Conservation (phyloP, 2,888 invertebrate genomes). For the Macrosoma leucophasiata region DNA sequence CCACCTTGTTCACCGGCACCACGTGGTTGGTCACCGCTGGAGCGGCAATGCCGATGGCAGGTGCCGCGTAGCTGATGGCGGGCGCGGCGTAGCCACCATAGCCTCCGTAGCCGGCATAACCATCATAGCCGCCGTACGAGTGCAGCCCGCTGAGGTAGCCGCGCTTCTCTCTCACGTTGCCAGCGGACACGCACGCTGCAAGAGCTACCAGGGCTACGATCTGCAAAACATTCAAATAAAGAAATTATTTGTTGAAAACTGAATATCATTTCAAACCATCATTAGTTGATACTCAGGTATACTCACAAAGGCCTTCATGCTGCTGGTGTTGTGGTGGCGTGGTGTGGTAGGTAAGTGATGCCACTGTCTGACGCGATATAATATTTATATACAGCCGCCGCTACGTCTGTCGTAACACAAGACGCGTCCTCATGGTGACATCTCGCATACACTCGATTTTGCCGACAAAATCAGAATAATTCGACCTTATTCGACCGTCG, state of each 20-base stretch:
- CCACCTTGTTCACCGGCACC: slow-evolving; percentile 36
- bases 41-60: slow-evolving; percentile 25
- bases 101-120: slow-evolving; percentile 7
- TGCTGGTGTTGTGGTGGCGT: slow-evolving; percentile 12
- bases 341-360: too few relatives aligned
- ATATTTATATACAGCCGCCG: too few relatives aligned
- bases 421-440: too few relatives aligned
- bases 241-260: not conserved
- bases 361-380: too few relatives aligned
- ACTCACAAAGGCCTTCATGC: slow-evolving; percentile 31
- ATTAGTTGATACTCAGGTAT: too few relatives aligned
- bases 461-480: too few relatives aligned
- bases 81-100: slow-evolving; percentile 3
- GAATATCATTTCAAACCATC: not conserved
- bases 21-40: slow-evolving; percentile 25
- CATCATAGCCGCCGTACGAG: slow-evolving; percentile 16
- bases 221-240: slow-evolving; percentile 9
- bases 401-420: too few relatives aligned
- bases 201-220: slow-evolving; percentile 17
- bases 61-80: slow-evolving; percentile 17
- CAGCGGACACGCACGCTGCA: slow-evolving; percentile 19
- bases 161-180: slow-evolving; percentile 21
- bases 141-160: slow-evolving; percentile 20
- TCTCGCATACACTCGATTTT: too few relatives aligned
- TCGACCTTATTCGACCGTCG: too few relatives aligned